phyloP scores from a whole-genome alignment of 2,113 vertebrate genomes.

The Callionymus lyra region DNA sequence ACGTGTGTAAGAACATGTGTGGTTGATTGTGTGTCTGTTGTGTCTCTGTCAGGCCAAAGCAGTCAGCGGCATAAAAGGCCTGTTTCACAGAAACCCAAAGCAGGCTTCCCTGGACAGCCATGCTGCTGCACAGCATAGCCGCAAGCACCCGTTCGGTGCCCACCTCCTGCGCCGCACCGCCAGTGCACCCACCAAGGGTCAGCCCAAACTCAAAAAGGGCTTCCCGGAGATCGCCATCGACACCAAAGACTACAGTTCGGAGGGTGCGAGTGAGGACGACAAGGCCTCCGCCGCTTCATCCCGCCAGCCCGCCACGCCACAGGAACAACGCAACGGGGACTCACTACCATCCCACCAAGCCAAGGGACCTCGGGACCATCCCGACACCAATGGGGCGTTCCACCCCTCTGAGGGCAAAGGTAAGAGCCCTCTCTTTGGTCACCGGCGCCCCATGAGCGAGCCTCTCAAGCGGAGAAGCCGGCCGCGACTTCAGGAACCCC shows the following conservation, averaged over 20 bases:
- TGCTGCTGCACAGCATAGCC: conserved; percentile 86
- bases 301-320: conserved; percentile 43
- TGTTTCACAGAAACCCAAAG: conserved; percentile 97
- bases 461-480: conserved; percentile 69
- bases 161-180: conserved; percentile 88
- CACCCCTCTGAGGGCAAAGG: conserved; percentile 76
- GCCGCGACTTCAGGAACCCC: conserved; percentile 60
- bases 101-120: conserved; percentile 97
- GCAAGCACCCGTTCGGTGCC: conserved; percentile 88
- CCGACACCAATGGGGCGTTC: conserved; percentile 65
- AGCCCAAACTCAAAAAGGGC: conserved; percentile 81
- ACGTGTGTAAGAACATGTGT: not conserved
- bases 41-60: conserved; percentile 77
- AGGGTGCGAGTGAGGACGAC: conserved; percentile 73
- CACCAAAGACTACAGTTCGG: conserved; percentile 76
- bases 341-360: conserved; percentile 37
- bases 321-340: conserved; percentile 66
- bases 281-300: conserved; percentile 51
- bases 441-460: conserved; percentile 69
- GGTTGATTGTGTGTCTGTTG: conserved; percentile 18
- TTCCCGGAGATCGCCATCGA: conserved; percentile 80
- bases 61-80: conserved; percentile 90
- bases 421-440: conserved; percentile 69
- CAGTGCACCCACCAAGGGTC: conserved; percentile 91
- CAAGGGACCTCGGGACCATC: conserved; percentile 39